Evolutionary conservation across 2,797 vertebrate genomes (phyloP).

Genomic region (Nasua narica): DNA sequence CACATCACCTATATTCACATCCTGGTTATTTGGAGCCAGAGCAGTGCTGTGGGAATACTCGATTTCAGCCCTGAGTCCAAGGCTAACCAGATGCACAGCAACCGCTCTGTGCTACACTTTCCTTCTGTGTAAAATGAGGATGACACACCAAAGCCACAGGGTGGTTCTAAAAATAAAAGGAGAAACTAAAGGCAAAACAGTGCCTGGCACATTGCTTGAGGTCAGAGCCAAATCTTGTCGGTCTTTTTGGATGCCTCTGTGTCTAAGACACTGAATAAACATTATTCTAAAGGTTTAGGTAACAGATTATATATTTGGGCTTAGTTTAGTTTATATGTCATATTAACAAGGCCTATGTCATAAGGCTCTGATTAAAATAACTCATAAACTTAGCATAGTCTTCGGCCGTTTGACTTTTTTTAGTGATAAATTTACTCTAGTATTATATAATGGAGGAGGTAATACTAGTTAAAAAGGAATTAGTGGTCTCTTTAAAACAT

Average conservation of each 20-base stretch:
- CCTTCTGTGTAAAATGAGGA: background rate
- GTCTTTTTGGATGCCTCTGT: background rate
- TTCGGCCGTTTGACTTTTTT: background rate
- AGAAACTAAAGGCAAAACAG: background rate
- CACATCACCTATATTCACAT: no score
- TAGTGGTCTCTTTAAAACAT: background rate
- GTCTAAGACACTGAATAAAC: background rate
- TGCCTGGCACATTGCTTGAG: background rate
- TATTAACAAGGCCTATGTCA: background rate
- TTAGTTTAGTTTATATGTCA: background rate
- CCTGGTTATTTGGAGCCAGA: background rate
- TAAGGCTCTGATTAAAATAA: background rate
- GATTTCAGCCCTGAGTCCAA: background rate
- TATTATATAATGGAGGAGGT: background rate
- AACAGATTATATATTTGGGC: background rate
- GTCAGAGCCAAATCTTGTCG: background rate
- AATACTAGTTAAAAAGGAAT: constrained; percentile 3
- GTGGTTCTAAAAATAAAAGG: background rate
- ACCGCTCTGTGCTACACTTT: background rate
- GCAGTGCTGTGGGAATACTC: background rate
- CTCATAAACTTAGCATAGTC: background rate
- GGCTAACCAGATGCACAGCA: background rate
- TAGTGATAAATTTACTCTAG: background rate
- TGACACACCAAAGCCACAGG: background rate
- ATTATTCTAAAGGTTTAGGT: background rate